Base-by-base conservation (phyloP, 2,888 invertebrate genomes). In the Cheilosia vulpina region DNA sequence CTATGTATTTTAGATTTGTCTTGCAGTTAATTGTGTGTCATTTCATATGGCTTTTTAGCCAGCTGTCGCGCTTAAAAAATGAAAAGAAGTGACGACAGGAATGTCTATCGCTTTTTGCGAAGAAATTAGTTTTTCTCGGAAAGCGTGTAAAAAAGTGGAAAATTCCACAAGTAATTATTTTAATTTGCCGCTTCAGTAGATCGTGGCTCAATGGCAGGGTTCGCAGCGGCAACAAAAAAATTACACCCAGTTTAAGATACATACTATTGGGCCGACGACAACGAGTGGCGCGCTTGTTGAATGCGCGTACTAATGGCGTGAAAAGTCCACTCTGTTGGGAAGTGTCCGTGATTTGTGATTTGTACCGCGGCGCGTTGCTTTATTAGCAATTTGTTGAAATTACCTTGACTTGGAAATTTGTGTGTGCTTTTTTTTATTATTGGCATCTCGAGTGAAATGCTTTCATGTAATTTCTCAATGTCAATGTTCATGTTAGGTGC, bases 271-370 rank as follows among this genome's bases (percentile, higher is more conserved):
- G 38, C 43, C n/a, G 34, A 17, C 21, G 45, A 47, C 65, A 50
- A 66, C 38, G 71, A 71, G 43, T 27, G 13, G 63, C 34, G 60
- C 77, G 45, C 68, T 53, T 68, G 66, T 66, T 66, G 73, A 66
- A 80, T 80, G 60, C 53, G 73, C 72, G 72, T 62, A 80, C 66
- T 80, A 66, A 80, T 80, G 66, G 79, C 73, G 79, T 73, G 79
- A 80, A 80, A 66, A 73, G 60, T 73, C 79, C 60, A 66, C 79
- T 66, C 60, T 53, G 31, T n/a, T 60, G 34, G 45, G 68, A 62
- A 43, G 52, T 80, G 53, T 80, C 66, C 52, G 43, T 65, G n/a
- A 34, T 24, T 52, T 73, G 60, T 66, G 58, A 57, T 63, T 71
- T 72, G 58, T 38, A 52, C 58, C 45, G 43, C 58, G n/a, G 34